These are phyloP conservation scores for Psophia crepitans DNA, from an alignment of 2,113 vertebrate species.

Conservation along the genomic window DNA sequence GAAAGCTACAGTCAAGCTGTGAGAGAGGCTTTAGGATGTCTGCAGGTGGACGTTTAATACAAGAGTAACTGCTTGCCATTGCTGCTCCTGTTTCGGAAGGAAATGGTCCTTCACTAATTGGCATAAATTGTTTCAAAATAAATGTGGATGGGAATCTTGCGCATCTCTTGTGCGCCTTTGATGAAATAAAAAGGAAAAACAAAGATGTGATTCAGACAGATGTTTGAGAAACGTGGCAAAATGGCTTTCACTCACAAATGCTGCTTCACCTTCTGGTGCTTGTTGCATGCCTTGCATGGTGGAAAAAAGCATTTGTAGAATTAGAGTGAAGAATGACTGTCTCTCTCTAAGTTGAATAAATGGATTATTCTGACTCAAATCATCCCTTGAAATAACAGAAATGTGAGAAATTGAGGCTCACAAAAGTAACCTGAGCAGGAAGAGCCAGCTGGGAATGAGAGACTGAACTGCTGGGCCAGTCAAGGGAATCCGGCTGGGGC, in stretches of 20 bases:
- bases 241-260: slow-evolving; percentile 13
- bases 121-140: slow-evolving; percentile 45
- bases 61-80: not conserved
- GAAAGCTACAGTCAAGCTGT: slow-evolving; percentile 50
- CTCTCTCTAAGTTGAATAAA: not conserved
- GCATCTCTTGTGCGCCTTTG: not conserved
- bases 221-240: not conserved
- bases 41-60: slow-evolving; percentile 46
- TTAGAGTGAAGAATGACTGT: not conserved
- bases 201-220: not conserved
- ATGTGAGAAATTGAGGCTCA: not conserved
- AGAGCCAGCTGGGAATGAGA: not conserved
- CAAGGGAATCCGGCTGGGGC: not conserved
- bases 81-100: slow-evolving; percentile 23
- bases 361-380: not conserved
- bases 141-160: slow-evolving; percentile 2
- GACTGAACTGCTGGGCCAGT: not conserved
- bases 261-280: not conserved
- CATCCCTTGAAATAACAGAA: not conserved
- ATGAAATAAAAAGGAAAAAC: slow-evolving; percentile 4
- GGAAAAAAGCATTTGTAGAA: not conserved
- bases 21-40: slow-evolving; percentile 45
- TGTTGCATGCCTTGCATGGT: not conserved
- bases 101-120: slow-evolving; percentile 61
- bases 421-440: not conserved